Base-by-base conservation (phyloP, 2,888 invertebrate species). In the Rugalucina vietnamica region DNA sequence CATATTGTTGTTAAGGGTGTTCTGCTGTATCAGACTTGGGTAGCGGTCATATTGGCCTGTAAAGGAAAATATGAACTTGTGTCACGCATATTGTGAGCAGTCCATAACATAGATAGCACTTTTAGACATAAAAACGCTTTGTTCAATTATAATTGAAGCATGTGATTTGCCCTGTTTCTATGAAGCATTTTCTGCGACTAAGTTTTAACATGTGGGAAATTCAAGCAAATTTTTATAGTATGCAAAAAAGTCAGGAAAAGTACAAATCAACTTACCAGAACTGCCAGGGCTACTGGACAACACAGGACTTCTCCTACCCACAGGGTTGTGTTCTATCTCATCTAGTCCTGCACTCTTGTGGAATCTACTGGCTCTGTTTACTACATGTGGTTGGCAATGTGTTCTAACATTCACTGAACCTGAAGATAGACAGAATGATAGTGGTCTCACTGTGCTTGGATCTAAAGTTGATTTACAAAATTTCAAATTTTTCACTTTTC, bases 331-430 rank as follows among this genome's bases (percentile, higher is more conserved):
- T 32, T 93, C 93, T 57, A 94, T 91, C 75, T 96, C 95, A 90
- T 96, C 95, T 70, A 99, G 96, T 21, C 99, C 99, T 83, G 99
- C 99, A 90, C 98, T 98, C 93, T 98, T 97, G 95, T 99, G 99
- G 96, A 99, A 99, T 92, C 98, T 96, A 88, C 98, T 98, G 94
- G 98, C 96, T 90, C 98, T 96, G 95, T 99, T 94, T 27, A 95
- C 94, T 27, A 95, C 94, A 93, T 98, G 97, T 84, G 98, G 97
- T 82, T 97, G 97, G n/a, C 98, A 97, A 95, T 99, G 99, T 0
- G 99, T 99, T 88, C 99, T 96, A 78, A 98, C 97, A 81, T 97
- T 98, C 88, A 98, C 97, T 79, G 97, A 96, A 75, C 99, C 95
- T 95, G 84, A n/a, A 12, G 82, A 84, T 2, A 65, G 5, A 74